These are phyloP conservation scores for Phrynocephalus vlangalii DNA, from an alignment of 2,797 vertebrate genomes.

Conservation along the genomic window DNA sequence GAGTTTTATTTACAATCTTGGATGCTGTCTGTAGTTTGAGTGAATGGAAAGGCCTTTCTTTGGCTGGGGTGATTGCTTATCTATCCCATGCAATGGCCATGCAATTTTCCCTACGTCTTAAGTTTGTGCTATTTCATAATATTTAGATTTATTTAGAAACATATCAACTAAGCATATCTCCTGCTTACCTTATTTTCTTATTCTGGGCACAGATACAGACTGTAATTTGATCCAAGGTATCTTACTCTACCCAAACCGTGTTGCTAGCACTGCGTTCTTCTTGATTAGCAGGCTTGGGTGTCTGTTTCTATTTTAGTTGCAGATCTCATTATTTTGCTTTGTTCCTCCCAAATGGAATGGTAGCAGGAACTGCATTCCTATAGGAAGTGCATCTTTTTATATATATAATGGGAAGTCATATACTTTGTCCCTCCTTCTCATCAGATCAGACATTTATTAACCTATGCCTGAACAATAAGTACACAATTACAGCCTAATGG, in stretches of 20 bases:
- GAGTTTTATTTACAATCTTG: no score
- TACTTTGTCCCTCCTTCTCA: not conserved
- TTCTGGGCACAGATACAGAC: not conserved
- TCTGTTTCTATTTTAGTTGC: not conserved
- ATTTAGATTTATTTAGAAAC: not conserved
- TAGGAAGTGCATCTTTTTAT: not conserved
- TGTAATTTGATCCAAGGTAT: not conserved
- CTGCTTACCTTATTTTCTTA: not conserved
- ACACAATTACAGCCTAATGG: constrained; percentile 51
- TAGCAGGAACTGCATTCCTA: not conserved
- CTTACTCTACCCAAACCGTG: not conserved
- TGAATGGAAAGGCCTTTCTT: no score
- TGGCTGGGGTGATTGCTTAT: no score
- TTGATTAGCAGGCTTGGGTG: not conserved
- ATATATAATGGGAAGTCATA: not conserved
- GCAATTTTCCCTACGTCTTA: no score
- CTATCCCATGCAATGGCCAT: no score
- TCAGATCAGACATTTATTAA: constrained; percentile 35
- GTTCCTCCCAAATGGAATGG: not conserved
- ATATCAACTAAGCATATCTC: not conserved
- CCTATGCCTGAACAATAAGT: constrained; percentile 23
- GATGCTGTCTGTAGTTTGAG: no score
- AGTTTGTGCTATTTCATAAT: not conserved
- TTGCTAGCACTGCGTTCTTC: not conserved
- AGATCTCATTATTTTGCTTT: not conserved